Conservation (phyloP, 2,797 vertebrate species). For the Erethizon dorsatum region DNA sequence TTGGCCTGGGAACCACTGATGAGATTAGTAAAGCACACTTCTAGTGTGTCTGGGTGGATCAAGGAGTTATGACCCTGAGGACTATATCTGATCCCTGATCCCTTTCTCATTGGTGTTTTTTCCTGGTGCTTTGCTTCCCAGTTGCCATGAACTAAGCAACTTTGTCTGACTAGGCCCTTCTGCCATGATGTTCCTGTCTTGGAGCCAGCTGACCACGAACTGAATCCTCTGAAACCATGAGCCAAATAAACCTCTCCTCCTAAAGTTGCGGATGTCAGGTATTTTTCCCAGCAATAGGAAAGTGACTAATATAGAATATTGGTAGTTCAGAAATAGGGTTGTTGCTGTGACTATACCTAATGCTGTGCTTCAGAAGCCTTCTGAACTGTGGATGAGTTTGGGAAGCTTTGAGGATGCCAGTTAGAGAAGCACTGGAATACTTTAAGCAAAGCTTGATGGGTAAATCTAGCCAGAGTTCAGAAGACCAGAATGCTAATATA, state of each 20-base stretch:
- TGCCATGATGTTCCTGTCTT: not conserved
- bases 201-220: not conserved
- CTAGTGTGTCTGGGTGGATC: not conserved
- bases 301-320: not conserved
- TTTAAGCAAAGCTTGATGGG: not conserved
- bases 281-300: not conserved
- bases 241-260: not conserved
- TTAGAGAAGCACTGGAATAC: not conserved
- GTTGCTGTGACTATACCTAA: not conserved
- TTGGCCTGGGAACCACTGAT: not conserved
- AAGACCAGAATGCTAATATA: not conserved
- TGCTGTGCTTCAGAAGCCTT: not conserved
- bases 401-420: not conserved
- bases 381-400: not conserved
- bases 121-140: not conserved
- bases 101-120: not conserved
- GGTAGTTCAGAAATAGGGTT: not conserved
- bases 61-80: not conserved
- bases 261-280: not conserved
- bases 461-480: not conserved
- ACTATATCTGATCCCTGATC: not conserved
- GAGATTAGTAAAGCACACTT: not conserved
- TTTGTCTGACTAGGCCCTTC: not conserved
- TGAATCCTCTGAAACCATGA: not conserved
- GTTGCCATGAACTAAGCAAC: not conserved